Evolutionary conservation across 2,113 vertebrate genomes (phyloP), one percentile per base, ranked within the genome.

Genomic region (Ceyx melanurus): DNA sequence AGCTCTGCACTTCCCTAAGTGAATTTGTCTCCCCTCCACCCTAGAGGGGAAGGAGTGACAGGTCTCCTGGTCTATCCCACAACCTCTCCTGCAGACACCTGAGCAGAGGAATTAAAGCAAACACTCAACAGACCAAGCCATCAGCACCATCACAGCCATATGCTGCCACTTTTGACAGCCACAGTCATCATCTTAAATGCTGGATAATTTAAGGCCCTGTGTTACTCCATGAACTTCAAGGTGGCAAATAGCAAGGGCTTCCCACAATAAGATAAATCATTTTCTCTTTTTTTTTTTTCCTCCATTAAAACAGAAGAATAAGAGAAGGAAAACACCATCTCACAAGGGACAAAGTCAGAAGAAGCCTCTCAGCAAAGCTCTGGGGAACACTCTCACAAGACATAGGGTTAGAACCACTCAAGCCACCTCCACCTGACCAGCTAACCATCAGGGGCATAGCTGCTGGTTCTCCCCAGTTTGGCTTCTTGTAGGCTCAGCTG

Each of bases 161-260:
- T 4, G 3, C 80, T 79, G 71, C 28, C 66, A 19, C 25, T 54
- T 68, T 75, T 25, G 50, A 25, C 2, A 2, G 22, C 25, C 50
- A 29, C 8, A 51, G 61, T 29, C 13, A 2, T 3, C 0, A 0
- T 13, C 33, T 46, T 22, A 11, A 73, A 50, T n/a, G 79, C 48
- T 65, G 86, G 40, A 13, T 45, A 68, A 73, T 50, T 57, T 35
- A 67, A 57, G 71, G 40, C 35, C 40, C 64, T 33, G 35, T 53
- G 15, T n/a, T 72, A 66, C 0, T 0, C n/a, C 19, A 11, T 5
- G 25, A 78, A 26, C 23, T 40, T n/a, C 60, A 50, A 19, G 21
- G 60, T 29, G 35, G 54, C 60, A 81, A 72, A 40, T 4, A 2
- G 35, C 37, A 54, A 66, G 29, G 19, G 51, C 42, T 65, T 81